Base-by-base conservation (phyloP, 2,888 invertebrate genomes). In the Andrena camellia region DNA sequence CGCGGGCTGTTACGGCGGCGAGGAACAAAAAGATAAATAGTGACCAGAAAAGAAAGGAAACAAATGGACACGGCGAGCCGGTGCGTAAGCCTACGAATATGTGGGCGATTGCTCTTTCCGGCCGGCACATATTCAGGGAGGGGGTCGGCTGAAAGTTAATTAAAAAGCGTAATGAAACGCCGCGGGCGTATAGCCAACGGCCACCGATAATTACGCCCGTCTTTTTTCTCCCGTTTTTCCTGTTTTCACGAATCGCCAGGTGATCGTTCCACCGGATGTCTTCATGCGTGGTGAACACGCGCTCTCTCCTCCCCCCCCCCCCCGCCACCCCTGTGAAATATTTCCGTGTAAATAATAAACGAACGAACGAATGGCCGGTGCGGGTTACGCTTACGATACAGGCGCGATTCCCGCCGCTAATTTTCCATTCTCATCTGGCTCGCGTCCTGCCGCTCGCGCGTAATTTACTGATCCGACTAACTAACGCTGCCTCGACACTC, bases 131-230 rank as follows among this genome's bases (percentile, higher is more conserved):
- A 64, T 80, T 64, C 74, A 26, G 54, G 13, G 42, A 17, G 17
- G 3, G 57, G 50, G 31, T 60, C 77, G 67, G 50, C 59, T 70
- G 69, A 80, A 85, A 84, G 80, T 85, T 85, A 85, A 85, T 85
- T 85, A 85, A 85, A 83, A 85, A 83, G 62, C 78, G 70, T 85
- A 85, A 84, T 84, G 84, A 85, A 85, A 85, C 68, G 84, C 78
- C 78, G 60, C 50, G 64, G 60, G 71, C 77, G 60, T 60, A 74
- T 72, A 64, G 83, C 68, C 68, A 23, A 64, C 42, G 74, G 77
- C 71, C 57, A 42, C 54, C 62, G 80, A 84, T 80, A 73, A 80
- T 84, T 80, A 71, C 73, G 57, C 70, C 23, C 20, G 54, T 35
- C 68, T 63, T 77, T 54, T 74, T 81, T 52, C 0, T 26, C 23